phyloP scores from a whole-genome alignment of 2,113 vertebrate species.

The Vulpes ferrilata region DNA sequence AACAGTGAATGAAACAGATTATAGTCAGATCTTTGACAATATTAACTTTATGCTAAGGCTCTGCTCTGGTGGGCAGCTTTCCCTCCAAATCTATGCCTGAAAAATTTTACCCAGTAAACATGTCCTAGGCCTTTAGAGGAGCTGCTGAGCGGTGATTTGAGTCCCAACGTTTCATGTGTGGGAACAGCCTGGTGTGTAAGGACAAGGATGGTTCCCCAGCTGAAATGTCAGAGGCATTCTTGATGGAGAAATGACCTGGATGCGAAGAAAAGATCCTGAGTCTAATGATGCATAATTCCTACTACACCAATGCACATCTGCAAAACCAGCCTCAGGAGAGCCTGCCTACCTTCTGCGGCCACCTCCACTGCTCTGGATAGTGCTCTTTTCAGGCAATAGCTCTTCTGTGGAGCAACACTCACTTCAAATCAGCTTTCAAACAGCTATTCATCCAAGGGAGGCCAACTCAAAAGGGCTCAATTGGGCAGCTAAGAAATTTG shows the following conservation, averaged over 20 bases:
- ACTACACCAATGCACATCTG: not conserved
- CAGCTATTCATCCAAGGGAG: constrained; percentile 63
- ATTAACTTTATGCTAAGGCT: constrained; percentile 84
- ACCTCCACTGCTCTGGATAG: not conserved
- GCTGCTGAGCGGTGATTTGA: constrained; percentile 7
- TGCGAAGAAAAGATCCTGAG: not conserved
- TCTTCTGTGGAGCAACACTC: constrained; percentile 65
- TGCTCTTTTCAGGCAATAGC: constrained; percentile 29
- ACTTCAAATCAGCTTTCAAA: constrained; percentile 72
- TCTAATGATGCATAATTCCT: constrained; percentile 59
- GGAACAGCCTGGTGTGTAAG: not conserved
- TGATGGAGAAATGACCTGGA: not conserved
- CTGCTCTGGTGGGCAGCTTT: constrained; percentile 80
- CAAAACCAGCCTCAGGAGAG: constrained; percentile 43
- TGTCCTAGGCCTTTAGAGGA: constrained; percentile 24
- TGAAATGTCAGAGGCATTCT: constrained; percentile 38
- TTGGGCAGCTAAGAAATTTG: not conserved
- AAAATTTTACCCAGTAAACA: constrained; percentile 55
- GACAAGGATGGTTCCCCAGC: not conserved
- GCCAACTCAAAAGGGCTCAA: constrained; percentile 12
- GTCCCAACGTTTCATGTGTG: constrained; percentile 52
- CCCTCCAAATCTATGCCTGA: constrained; percentile 73
- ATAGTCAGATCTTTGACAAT: constrained; percentile 82
- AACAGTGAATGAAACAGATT: constrained; percentile 88
- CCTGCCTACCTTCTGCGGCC: not conserved